Evolutionary conservation across 2,797 vertebrate species (phyloP).

Genomic region (Crenuchus spilurus): DNA sequence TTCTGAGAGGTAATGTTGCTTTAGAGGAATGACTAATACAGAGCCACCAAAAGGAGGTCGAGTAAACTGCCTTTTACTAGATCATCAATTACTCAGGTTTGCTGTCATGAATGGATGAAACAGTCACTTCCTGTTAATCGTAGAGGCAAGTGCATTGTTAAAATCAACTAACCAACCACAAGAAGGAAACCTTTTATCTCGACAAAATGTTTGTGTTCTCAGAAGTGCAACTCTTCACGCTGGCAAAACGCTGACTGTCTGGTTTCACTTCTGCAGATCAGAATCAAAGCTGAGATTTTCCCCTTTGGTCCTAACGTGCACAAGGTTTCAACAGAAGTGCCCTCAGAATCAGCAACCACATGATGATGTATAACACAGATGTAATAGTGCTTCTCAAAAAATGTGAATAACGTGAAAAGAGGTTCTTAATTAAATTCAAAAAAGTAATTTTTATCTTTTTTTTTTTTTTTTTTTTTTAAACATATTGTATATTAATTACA

Average conservation of each 20-base stretch:
- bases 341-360: not conserved
- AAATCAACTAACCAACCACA: conserved; percentile 27
- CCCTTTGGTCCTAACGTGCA: not conserved
- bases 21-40: conserved; percentile 62
- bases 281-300: not conserved
- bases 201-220: not conserved
- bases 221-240: not conserved
- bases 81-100: conserved; percentile 54
- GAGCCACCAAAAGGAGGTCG: conserved; percentile 34
- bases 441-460: too few species aligned
- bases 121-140: conserved; percentile 48
- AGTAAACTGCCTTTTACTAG: conserved; percentile 48
- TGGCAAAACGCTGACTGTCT: conserved; percentile 29
- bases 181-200: conserved; percentile 11
- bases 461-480: too few species aligned
- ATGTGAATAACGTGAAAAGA: too few species aligned
- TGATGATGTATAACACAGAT: not conserved
- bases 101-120: conserved; percentile 62
- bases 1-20: conserved; percentile 6
- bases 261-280: conserved; percentile 30
- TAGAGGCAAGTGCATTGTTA: not conserved
- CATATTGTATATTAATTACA: too few species aligned
- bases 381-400: too few species aligned
- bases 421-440: too few species aligned
- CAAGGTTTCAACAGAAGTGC: not conserved